These are phyloP conservation scores for Melinaea menophilus DNA, from an alignment of 2,888 invertebrate species.

Conservation along the genomic window DNA sequence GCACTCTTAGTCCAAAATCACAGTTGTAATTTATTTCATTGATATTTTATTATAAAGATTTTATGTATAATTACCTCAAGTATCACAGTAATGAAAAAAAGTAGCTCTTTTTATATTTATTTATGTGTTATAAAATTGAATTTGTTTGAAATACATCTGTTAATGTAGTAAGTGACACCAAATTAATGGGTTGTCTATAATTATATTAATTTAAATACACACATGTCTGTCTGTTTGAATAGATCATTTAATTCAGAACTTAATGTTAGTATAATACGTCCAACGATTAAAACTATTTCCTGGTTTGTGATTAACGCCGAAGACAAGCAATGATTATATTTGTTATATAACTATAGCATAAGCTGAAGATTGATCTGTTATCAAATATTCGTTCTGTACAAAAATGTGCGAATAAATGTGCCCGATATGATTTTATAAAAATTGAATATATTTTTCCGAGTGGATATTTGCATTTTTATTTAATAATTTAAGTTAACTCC, in stretches of 20 bases:
- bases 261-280: slow-evolving; percentile 2
- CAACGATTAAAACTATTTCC: slow-evolving; percentile 11
- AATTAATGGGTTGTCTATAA: too few species aligned
- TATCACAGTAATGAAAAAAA: slow-evolving; percentile 15
- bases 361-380: slow-evolving; percentile 22
- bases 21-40: slow-evolving; percentile 66
- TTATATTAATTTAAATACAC: too few species aligned
- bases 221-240: too few species aligned
- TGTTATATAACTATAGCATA: slow-evolving; percentile 4
- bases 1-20: slow-evolving; percentile 69
- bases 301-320: slow-evolving; percentile 14
- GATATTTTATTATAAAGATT: slow-evolving; percentile 28
- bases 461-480: slow-evolving; percentile 55
- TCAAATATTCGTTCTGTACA: slow-evolving; percentile 54
- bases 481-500: neutral
- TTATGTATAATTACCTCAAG: slow-evolving; percentile 25
- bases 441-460: slow-evolving; percentile 76
- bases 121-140: too few species aligned
- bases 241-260: too few species aligned
- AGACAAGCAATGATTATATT: slow-evolving; percentile 4
- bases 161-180: too few species aligned
- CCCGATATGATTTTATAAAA: slow-evolving; percentile 78
- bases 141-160: too few species aligned
- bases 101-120: slow-evolving; percentile 7
- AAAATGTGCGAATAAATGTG: slow-evolving; percentile 73